Base-by-base conservation (phyloP, 37 sponge, comb jelly and placozoan genomes). In the Geodia barretti region DNA sequence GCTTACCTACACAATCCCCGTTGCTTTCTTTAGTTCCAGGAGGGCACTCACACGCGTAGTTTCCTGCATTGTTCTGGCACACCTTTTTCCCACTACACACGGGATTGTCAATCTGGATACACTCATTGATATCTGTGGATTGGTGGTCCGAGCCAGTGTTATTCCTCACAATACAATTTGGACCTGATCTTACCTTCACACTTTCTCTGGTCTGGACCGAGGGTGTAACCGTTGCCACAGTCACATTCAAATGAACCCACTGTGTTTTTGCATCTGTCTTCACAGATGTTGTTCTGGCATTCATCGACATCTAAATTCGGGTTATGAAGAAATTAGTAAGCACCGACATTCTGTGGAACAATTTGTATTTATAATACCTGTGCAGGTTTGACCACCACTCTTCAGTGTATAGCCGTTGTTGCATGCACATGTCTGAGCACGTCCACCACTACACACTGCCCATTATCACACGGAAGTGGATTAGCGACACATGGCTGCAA, bases 51-150 rank as follows among this genome's bases (percentile, higher is more conserved):
- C 71, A 70, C 20, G 4, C 32, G 37, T 70, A 70, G 32, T 37
- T 30, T 37, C 71, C 71, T 34, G 26, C 71, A 20, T 4, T 70
- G 36, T 70, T 70, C 36, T 31, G 26, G 37, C 71, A 70, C 3
- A 70, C 37, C 37, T 37, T 33, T n/a, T n/a, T n/a, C n/a, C n/a
- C n/a, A n/a, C n/a, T n/a, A n/a, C n/a, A n/a, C n/a, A n/a, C n/a
- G n/a, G n/a, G n/a, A n/a, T n/a, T n/a, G n/a, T 5, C 37, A 20
- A 5, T 33, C 4, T 7, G 4, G 11, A 47, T 5, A 68, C 81
- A 75, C 62, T 79, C 81, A 72, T 79, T 41, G 25, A 85, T 43
- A 47, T 68, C 76, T 87, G 60, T 2, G 7, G n/a, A 70, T 29
- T 8, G 70, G 25, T 62, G 24, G 62, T 62, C 31, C 3, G 14